Percentiles rank a stretch among this genome's conserved stretches.
phyloP scores from a whole-genome alignment of 2,113 vertebrate species.

The Cyphomyrus discorhynchus region DNA sequence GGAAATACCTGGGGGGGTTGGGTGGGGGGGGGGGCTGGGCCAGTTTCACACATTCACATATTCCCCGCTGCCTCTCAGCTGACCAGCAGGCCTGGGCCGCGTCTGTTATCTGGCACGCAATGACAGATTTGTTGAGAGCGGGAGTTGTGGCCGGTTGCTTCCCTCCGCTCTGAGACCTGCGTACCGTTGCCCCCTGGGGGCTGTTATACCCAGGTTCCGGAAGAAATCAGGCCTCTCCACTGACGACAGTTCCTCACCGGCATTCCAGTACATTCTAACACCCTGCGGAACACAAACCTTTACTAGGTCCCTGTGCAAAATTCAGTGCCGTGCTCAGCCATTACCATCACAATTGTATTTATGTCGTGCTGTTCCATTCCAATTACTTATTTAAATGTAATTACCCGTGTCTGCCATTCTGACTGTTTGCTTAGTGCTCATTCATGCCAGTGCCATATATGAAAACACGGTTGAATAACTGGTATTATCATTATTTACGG shows the following conservation, averaged over 20 bases:
- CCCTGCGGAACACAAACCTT: neutral
- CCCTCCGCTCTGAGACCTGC: neutral
- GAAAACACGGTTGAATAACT: neutral
- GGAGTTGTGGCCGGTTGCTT: neutral
- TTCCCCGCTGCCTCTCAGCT: neutral
- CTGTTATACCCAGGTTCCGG: neutral
- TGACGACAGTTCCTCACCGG: neutral
- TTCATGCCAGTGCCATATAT: neutral
- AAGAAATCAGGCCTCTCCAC: neutral
- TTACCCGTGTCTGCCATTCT: neutral
- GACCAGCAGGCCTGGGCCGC: neutral
- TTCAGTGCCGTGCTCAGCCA: neutral
- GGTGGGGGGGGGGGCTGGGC: neutral
- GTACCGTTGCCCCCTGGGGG: neutral
- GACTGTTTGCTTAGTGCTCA: neutral
- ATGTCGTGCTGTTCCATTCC: neutral
- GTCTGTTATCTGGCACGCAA: neutral
- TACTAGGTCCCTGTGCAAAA: neutral
- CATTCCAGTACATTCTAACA: neutral
- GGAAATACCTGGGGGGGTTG: neutral
- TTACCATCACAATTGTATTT: neutral
- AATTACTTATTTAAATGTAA: neutral
- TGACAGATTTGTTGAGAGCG: neutral
- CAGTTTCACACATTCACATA: neutral
- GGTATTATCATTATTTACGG: slow-evolving; percentile 4